These are phyloP conservation scores for Pelodiscus sinensis DNA, from an alignment of 2,113 vertebrate species.

Conservation along the genomic window DNA sequence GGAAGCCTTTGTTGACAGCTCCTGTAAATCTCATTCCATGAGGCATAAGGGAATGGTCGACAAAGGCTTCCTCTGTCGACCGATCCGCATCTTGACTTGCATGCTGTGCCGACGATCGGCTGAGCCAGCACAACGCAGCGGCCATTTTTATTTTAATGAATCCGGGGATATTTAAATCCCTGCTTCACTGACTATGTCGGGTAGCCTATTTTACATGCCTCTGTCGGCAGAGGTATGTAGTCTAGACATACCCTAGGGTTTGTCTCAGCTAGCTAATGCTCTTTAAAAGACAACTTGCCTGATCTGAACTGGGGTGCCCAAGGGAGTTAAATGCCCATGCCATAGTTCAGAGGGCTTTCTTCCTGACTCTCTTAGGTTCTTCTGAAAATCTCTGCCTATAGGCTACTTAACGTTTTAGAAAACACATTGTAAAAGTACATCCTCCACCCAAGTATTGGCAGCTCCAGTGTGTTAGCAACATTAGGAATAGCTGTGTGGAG, in stretches of 20 bases:
- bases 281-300: not conserved
- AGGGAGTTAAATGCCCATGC: not conserved
- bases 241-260: not conserved
- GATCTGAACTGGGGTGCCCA: not conserved
- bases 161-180: too few relatives aligned
- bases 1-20: too few relatives aligned
- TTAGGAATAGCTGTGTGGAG: accelerated
- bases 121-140: too few relatives aligned
- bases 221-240: too few relatives aligned
- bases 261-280: not conserved
- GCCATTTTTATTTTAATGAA: too few relatives aligned
- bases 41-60: too few relatives aligned
- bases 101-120: too few relatives aligned
- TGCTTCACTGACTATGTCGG: too few relatives aligned
- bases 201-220: too few relatives aligned
- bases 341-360: not conserved
- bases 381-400: accelerated
- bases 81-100: too few relatives aligned
- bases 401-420: not conserved
- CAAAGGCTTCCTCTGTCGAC: too few relatives aligned
- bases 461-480: not conserved
- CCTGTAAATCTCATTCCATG: too few relatives aligned
- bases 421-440: not conserved
- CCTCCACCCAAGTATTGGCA: not conserved
- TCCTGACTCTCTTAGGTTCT: not conserved